Percentiles rank a stretch among this genome's conserved stretches.
Evolutionary conservation across 2,113 vertebrate genomes (phyloP).

Genomic region (Dicentrarchus labrax): DNA sequence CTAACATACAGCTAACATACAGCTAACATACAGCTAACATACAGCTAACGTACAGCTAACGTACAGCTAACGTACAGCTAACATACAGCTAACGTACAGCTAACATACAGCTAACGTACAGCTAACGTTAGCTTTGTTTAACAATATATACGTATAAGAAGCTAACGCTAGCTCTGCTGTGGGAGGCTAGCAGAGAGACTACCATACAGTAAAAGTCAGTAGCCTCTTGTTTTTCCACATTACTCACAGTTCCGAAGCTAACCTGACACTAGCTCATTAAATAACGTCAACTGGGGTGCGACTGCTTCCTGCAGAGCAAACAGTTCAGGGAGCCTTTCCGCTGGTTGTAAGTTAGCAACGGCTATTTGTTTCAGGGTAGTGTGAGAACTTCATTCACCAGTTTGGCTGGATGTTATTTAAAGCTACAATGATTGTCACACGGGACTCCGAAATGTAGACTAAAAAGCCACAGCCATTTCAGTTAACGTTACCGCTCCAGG

Average conservation of each 20-base stretch:
- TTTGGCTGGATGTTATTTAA: rapidly evolving
- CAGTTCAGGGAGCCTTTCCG: background rate
- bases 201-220: background rate
- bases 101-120: too few species aligned
- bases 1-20: too few species aligned
- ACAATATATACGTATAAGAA: background rate
- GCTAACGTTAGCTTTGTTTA: too few species aligned
- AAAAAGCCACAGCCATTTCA: background rate
- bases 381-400: rapidly evolving
- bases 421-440: rapidly evolving
- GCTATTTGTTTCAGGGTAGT: rapidly evolving
- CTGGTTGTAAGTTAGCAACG: too few species aligned
- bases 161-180: background rate
- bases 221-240: background rate
- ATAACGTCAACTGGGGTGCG: slow-evolving; percentile 28
- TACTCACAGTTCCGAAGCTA: slow-evolving; percentile 17
- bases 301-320: slow-evolving; percentile 56
- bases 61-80: too few species aligned
- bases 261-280: background rate
- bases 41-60: too few species aligned
- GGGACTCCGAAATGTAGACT: background rate
- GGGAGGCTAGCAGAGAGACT: too few species aligned
- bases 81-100: too few species aligned
- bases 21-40: too few species aligned
- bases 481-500: slow-evolving; percentile 31